Conservation (phyloP, 2,797 vertebrate species). For the Acipenser transmontanus region DNA sequence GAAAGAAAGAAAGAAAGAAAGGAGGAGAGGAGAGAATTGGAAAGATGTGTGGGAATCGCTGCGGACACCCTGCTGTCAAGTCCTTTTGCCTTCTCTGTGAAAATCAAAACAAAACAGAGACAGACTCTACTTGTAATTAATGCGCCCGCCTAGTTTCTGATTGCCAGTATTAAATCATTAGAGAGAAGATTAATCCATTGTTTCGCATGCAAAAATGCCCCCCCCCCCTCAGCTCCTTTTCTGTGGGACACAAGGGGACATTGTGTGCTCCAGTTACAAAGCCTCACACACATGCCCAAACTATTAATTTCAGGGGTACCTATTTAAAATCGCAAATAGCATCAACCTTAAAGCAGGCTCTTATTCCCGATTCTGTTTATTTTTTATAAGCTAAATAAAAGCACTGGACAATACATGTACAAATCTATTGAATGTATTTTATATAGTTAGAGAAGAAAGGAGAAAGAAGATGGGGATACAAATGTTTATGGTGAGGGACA, state of each 20-base stretch:
- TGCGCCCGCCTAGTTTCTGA: slow-evolving; percentile 52
- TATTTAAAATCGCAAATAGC: slow-evolving; percentile 22
- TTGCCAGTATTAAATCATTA: slow-evolving; percentile 51
- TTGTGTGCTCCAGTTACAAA: slow-evolving; percentile 58
- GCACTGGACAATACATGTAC: no score
- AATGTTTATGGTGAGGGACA: no score
- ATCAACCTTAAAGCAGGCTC: slow-evolving; percentile 36
- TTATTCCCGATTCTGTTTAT: slow-evolving; percentile 35
- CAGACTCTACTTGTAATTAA: slow-evolving; percentile 48
- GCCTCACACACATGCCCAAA: slow-evolving; percentile 49
- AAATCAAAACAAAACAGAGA: slow-evolving; percentile 28
- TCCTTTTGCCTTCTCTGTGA: slow-evolving; percentile 20
- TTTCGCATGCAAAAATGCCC: slow-evolving; percentile 30
- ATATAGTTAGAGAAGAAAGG: no score
- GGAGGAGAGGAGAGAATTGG: slow-evolving; percentile 16
- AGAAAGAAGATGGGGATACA: no score
- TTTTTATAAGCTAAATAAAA: neutral
- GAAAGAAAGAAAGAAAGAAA: neutral
- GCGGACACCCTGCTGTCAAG: slow-evolving; percentile 26
- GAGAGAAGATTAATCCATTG: slow-evolving; percentile 53
- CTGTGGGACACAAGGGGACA: slow-evolving; percentile 46
- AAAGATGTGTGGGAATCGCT: slow-evolving; percentile 29
- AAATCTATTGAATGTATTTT: no score
- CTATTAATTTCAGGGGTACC: slow-evolving; percentile 58
- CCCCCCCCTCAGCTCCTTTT: slow-evolving; percentile 20